Conservation (phyloP, 2,113 vertebrate species). For the Enhydra lutris region DNA sequence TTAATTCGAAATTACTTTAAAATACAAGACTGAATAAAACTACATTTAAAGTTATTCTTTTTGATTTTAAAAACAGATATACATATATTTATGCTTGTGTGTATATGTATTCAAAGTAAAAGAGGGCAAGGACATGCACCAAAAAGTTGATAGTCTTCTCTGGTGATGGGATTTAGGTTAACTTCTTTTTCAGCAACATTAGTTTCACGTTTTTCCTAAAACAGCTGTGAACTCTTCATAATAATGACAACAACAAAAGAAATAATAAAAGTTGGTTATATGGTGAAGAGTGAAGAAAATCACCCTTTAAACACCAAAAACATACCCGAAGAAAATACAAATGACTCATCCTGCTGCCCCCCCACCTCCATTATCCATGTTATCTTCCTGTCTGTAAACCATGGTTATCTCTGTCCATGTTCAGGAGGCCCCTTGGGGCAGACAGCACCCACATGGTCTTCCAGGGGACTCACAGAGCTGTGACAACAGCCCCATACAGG, state of each 20-base stretch:
- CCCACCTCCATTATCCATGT: neutral
- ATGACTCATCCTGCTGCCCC: neutral
- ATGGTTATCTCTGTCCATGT: neutral
- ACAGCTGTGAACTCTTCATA: neutral
- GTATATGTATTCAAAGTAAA: neutral
- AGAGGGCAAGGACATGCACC: neutral
- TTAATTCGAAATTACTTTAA: neutral
- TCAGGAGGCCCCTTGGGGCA: neutral
- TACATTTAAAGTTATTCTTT: neutral
- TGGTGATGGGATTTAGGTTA: neutral
- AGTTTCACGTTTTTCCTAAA: neutral
- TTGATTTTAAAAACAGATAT: neutral
- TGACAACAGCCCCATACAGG: no score
- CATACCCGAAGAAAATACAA: neutral
- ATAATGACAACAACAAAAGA: neutral
- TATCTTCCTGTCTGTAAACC: neutral
- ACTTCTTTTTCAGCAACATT: neutral
- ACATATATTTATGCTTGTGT: neutral
- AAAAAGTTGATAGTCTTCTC: neutral
- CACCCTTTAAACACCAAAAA: neutral
- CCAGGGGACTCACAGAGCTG: neutral
- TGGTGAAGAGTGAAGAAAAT: neutral
- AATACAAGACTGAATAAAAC: neutral
- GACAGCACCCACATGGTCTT: neutral
- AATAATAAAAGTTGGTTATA: neutral